These are phyloP conservation scores for Cnemophilus loriae DNA, from an alignment of 2,113 vertebrate genomes.

Conservation along the genomic window DNA sequence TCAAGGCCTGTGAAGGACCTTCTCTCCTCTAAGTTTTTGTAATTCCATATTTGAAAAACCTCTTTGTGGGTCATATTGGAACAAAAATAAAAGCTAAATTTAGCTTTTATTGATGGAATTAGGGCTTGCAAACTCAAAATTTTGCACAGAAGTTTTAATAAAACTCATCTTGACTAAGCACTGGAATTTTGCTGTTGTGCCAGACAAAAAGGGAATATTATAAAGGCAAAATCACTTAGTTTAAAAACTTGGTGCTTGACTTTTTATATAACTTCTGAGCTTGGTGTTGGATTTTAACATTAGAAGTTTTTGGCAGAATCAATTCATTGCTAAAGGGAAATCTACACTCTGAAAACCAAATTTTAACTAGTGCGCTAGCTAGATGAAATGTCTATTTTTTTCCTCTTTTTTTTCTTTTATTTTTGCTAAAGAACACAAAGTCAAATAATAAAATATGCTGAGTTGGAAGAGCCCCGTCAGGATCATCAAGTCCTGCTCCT, in stretches of 20 bases:
- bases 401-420: fast-evolving
- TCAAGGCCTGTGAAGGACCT: background rate
- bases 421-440: background rate
- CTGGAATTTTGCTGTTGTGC: background rate
- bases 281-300: background rate
- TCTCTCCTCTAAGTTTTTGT: background rate
- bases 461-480: background rate
- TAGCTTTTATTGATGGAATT: background rate
- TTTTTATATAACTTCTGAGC: background rate
- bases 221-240: background rate
- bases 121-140: background rate
- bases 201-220: background rate
- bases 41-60: background rate
- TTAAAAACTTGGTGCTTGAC: background rate
- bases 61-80: background rate
- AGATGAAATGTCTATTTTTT: background rate
- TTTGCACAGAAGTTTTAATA: background rate
- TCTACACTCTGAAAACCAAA: background rate
- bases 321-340: background rate
- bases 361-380: background rate
- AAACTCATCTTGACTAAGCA: background rate
- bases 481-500: background rate
- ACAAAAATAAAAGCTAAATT: background rate
- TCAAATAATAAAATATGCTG: background rate
- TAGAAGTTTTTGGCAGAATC: background rate